phyloP scores from a whole-genome alignment of 2,888 invertebrate genomes.

The Dicyrtoma fusca region DNA sequence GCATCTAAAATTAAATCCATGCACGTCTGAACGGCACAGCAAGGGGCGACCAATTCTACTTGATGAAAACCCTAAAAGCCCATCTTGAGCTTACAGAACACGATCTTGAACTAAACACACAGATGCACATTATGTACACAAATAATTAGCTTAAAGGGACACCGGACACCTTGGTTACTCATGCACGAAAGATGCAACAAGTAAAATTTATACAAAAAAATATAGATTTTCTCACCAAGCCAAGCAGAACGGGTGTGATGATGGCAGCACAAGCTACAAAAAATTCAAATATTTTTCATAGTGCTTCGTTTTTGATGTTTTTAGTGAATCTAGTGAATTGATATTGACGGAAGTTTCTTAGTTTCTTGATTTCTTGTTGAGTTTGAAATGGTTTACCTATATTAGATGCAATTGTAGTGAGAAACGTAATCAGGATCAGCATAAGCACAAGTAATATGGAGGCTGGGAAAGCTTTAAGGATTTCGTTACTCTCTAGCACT shows the following conservation, averaged over 20 bases:
- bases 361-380: too few relatives aligned
- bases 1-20: too few relatives aligned
- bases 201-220: too few relatives aligned
- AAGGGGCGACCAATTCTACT: too few relatives aligned
- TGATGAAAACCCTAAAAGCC: too few relatives aligned
- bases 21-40: too few relatives aligned
- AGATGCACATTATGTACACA: background rate
- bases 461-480: constrained; percentile 63
- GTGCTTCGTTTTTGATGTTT: too few relatives aligned
- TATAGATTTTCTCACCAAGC: constrained; percentile 42
- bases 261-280: constrained; percentile 51
- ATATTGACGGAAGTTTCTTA: background rate
- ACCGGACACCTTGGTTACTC: too few relatives aligned
- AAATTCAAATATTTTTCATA: too few relatives aligned
- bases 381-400: constrained; percentile 58
- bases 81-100: too few relatives aligned
- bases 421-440: constrained; percentile 74
- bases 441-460: constrained; percentile 74
- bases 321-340: background rate
- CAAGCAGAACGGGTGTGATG: constrained; percentile 53
- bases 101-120: too few relatives aligned
- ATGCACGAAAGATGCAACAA: too few relatives aligned
- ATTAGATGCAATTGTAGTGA: constrained; percentile 89
- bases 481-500: constrained; percentile 69
- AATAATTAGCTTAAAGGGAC: background rate